Evolutionary conservation across 1,140 invertebrate species (phyloP), one percentile per base, ranked within the genome.

Genomic region (Pogonomyrmex barbatus): DNA sequence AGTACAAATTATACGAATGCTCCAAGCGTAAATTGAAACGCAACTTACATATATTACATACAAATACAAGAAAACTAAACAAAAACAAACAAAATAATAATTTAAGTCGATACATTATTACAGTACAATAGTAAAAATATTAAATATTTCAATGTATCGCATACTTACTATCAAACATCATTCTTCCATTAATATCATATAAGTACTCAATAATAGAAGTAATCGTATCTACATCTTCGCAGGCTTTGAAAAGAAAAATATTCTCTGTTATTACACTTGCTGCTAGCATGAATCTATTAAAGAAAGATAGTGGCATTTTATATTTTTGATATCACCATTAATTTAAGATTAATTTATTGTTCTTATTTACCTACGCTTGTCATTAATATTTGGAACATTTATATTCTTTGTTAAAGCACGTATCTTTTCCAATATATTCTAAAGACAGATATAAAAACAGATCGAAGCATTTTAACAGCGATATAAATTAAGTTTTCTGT

Each of bases 211-310:
- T 58, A 76, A 76, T 42, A 45, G 56, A 33, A 9, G 24, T 60
- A 76, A 76, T 12, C 33, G 17, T 14, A 60, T 76, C 73, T 8
- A 76, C 39, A 76, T 76, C 39, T 4, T 33, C 6, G 45, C 24
- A 76, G 17, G 8, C 24, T 12, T 76, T 56, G 14, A 76, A 76
- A 76, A 76, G 6, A 30, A 14, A 30, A 5, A 45, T 17, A 76
- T 76, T 76, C 14, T 76, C 33, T 76, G 60, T 14, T 60, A 76
- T 60, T 62, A 76, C 3, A 17, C 8, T 33, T 39, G 14, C 73
- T 45, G 14, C 10, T 45, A 60, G 12, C 10, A 24, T 17, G 3
- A 1, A 60, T 60, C 73, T 76, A 33, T 14, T n/a, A 10, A 45
- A 47, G 14, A 58, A 33, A 60, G 1, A 45, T 58, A 24, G 24